Base-by-base conservation (phyloP, 2,888 invertebrate genomes). In the Congeria kusceri region DNA sequence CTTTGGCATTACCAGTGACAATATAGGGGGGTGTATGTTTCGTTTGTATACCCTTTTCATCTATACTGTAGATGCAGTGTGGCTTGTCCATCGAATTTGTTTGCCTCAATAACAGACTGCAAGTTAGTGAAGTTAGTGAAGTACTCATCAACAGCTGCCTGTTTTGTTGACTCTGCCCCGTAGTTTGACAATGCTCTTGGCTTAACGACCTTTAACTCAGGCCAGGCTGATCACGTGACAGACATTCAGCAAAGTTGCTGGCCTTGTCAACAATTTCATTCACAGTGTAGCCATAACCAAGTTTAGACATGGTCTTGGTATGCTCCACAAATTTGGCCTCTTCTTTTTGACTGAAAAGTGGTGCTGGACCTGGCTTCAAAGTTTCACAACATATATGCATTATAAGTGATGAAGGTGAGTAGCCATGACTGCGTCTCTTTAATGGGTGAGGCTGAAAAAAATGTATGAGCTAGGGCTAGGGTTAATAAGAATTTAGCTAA, bases 101-200 rank as follows among this genome's bases (percentile, higher is more conserved):
- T 69, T n/a, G n/a, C 27, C n/a, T 46, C 15, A 3, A 67, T 4
- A 1, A 67, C 62, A 27, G 47, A 53, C 1, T 59, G 27, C 18
- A 61, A 61, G 18, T 61, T 61, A 32, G 4, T 72, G 49, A 61
- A 61, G 18, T 61, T 61, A 32, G 4, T 72, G 49, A 58, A 72
- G 28, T 65, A 65, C 1, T 66, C 53, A 32, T 20, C 27, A 15
- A 65, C 63, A 49, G 20, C 25, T 25, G 32, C 27, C 44, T 29
- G 23, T 23, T 15, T 23, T 56, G 64, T 64, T n/a, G 57, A 25
- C 25, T 18, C 29, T 29, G 70, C 70, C 53, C 63, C 56, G 39
- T 58, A 68, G 29, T 39, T 68, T 44, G 68, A 44, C 11, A 71
- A 39, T 49, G 70, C n/a, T 63, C 63, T 63, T n/a, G n/a, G n/a